phyloP scores from a whole-genome alignment of 2,113 vertebrate genomes.

The Myrmecophaga tridactyla region DNA sequence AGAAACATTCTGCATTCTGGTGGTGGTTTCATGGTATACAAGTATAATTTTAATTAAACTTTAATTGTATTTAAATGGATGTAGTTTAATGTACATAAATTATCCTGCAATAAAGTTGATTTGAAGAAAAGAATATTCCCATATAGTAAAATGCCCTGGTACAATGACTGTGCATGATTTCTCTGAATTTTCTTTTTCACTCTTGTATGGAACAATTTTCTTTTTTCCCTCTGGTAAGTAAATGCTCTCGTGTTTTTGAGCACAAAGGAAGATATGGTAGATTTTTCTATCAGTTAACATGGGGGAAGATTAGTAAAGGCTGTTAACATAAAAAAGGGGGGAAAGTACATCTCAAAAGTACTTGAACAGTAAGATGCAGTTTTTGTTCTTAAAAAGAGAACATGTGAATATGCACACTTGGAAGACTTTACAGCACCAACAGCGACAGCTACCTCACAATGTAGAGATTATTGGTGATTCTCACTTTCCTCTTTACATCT shows the following conservation, averaged over 20 bases:
- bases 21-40: neutral
- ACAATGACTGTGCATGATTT: neutral
- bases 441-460: neutral
- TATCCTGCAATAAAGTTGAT: neutral
- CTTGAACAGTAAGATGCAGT: neutral
- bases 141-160: neutral
- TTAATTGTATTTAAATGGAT: neutral
- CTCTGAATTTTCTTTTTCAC: neutral
- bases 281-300: neutral
- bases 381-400: neutral
- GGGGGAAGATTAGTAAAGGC: neutral
- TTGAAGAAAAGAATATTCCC: neutral
- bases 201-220: neutral
- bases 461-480: neutral
- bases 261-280: neutral
- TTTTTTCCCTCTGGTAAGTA: neutral
- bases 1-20: neutral
- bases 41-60: neutral
- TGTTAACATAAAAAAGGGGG: neutral
- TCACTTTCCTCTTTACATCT: neutral
- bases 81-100: neutral
- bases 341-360: neutral
- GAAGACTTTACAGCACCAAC: neutral
- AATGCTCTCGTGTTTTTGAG: neutral
- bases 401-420: rapidly evolving